These are phyloP conservation scores for Dicentrarchus labrax DNA, from an alignment of 2,113 vertebrate genomes.

Conservation along the genomic window DNA sequence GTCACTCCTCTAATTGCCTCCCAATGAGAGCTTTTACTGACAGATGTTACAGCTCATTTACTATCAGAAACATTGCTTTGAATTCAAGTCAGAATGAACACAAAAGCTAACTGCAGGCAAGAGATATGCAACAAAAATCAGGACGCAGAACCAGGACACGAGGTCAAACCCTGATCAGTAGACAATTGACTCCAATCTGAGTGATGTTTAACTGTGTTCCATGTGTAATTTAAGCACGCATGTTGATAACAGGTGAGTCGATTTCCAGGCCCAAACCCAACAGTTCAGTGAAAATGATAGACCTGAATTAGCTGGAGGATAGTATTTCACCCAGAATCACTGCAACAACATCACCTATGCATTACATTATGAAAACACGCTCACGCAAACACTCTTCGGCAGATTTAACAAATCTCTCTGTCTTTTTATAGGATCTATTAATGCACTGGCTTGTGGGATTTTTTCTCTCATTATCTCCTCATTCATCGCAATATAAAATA, in stretches of 20 bases:
- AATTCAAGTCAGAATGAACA: slow-evolving; percentile 32
- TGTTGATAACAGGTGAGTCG: slow-evolving; percentile 11
- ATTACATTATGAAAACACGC: neutral
- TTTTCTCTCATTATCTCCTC: neutral
- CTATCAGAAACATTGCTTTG: slow-evolving; percentile 31
- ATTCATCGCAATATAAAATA: slow-evolving; percentile 14
- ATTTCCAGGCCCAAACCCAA: slow-evolving; percentile 12
- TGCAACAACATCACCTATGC: neutral
- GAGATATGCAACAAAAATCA: neutral
- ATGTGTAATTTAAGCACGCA: neutral
- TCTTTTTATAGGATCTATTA: neutral
- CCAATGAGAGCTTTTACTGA: slow-evolving; percentile 64
- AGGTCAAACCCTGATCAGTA: neutral
- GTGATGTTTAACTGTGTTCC: neutral
- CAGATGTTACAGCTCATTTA: slow-evolving; percentile 71
- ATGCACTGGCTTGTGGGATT: neutral
- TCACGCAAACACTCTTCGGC: neutral
- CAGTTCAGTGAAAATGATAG: neutral
- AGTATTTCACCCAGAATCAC: slow-evolving; percentile 27
- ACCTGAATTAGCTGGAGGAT: slow-evolving; percentile 15
- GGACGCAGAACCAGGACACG: neutral
- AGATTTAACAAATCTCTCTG: neutral
- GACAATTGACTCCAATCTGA: neutral
- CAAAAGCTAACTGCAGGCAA: neutral
- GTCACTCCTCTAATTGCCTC: slow-evolving; percentile 61